These are phyloP conservation scores for Zaprionus africanus DNA, from an alignment of 1,140 invertebrate species.

Conservation along the genomic window DNA sequence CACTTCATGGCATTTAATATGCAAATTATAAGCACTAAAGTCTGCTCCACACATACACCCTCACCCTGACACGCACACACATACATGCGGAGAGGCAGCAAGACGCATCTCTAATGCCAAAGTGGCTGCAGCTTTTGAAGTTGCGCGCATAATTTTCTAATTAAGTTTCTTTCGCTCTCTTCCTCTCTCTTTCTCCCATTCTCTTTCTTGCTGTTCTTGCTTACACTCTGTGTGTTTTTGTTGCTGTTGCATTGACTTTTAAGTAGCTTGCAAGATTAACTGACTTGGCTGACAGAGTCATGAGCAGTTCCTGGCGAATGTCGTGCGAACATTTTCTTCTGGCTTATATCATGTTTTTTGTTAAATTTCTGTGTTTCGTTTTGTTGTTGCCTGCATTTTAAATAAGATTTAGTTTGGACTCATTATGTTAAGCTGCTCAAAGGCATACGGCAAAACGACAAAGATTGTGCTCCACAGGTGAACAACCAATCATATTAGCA, in stretches of 20 bases:
- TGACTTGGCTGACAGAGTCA: conserved; percentile 44
- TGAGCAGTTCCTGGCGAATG: conserved; percentile 18
- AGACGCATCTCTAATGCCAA: conserved; percentile 65
- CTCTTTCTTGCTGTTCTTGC: neutral
- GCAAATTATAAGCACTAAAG: conserved; percentile 68
- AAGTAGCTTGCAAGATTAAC: conserved; percentile 78
- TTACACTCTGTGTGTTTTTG: conserved; percentile 61
- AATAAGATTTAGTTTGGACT: conserved; percentile 77
- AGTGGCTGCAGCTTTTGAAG: conserved; percentile 65
- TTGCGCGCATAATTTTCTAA: conserved; percentile 80
- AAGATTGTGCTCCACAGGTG: conserved; percentile 15
- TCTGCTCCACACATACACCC: conserved; percentile 8
- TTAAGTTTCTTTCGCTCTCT: conserved; percentile 64
- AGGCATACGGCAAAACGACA: conserved; percentile 36
- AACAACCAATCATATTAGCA: neutral
- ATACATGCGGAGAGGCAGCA: neutral
- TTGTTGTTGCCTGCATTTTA: conserved; percentile 57
- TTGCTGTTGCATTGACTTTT: conserved; percentile 76
- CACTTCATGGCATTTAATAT: conserved; percentile 78
- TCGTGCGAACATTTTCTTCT: conserved; percentile 21
- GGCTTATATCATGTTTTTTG: conserved; percentile 41
- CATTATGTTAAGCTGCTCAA: conserved; percentile 69
- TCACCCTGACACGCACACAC: neutral
- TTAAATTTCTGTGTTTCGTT: conserved; percentile 43
- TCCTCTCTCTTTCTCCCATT: conserved; percentile 13